These are phyloP conservation scores for Latrodectus elegans DNA, from an alignment of 2,888 invertebrate species.

Conservation along the genomic window DNA sequence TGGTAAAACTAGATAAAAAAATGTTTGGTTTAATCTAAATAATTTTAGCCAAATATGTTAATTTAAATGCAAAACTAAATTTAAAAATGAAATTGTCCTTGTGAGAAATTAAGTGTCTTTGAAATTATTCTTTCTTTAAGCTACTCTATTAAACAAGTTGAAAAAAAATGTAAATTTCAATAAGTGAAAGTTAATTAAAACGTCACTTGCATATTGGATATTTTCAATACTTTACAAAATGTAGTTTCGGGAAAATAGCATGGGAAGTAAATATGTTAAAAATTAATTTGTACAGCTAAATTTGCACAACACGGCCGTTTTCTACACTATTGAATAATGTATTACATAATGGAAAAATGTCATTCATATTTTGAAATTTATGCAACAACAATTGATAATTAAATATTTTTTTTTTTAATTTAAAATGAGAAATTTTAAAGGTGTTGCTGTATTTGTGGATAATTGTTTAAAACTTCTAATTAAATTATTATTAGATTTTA, in stretches of 20 bases:
- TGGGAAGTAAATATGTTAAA: not conserved
- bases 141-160: not conserved
- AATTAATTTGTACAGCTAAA: constrained; percentile 9
- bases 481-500: too few relatives aligned
- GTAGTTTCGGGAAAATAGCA: too few relatives aligned
- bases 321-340: too few relatives aligned
- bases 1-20: too few relatives aligned
- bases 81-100: not conserved
- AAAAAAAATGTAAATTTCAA: constrained; percentile 2
- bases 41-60: too few relatives aligned
- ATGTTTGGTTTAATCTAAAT: too few relatives aligned
- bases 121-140: not conserved
- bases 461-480: too few relatives aligned
- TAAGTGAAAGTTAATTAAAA: constrained; percentile 39
- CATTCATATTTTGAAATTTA: too few relatives aligned
- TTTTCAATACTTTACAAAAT: not conserved
- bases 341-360: too few relatives aligned
- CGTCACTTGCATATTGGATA: constrained; percentile 22
- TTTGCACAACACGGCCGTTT: too few relatives aligned
- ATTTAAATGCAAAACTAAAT: not conserved
- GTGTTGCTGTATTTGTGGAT: not conserved
- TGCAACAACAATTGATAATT: not conserved
- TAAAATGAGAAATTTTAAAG: not conserved
- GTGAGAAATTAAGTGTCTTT: not conserved
- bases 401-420: constrained; percentile 9